phyloP scores from a whole-genome alignment of 2,797 vertebrate genomes.

The Semotilus atromaculatus region DNA sequence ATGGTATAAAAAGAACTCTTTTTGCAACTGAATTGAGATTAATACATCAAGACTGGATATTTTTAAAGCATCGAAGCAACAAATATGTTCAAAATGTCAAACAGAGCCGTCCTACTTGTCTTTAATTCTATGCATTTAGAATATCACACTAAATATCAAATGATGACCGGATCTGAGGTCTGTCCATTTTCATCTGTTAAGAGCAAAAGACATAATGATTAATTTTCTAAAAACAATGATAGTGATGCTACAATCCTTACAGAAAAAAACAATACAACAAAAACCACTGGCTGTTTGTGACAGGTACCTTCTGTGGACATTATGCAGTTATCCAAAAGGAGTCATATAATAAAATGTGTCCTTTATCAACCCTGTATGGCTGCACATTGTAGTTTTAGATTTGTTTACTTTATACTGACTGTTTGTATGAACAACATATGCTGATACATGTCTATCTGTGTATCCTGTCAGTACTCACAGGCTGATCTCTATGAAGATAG shows the following conservation, averaged over 20 bases:
- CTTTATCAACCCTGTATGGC: background rate
- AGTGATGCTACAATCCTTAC: background rate
- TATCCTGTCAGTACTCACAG: constrained; percentile 38
- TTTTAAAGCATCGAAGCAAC: background rate
- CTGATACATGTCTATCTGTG: background rate
- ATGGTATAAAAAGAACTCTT: too few species aligned
- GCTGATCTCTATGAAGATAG: background rate
- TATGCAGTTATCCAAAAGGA: background rate
- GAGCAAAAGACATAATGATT: constrained; percentile 4
- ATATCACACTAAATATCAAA: constrained; percentile 35
- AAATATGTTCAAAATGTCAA: background rate
- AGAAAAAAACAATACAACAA: background rate
- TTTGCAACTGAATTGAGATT: background rate
- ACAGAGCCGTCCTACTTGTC: background rate
- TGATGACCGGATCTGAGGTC: constrained; percentile 37
- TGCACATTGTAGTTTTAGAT: background rate
- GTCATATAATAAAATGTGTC: background rate
- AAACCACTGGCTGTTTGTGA: background rate
- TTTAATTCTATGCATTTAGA: background rate
- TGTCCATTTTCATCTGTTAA: constrained; percentile 40
- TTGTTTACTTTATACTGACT: background rate
- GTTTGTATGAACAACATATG: background rate
- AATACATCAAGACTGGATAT: background rate
- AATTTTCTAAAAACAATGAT: background rate
- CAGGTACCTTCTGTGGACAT: background rate